Base-by-base conservation (phyloP, 2,888 invertebrate species). In the Eurois occulta region DNA sequence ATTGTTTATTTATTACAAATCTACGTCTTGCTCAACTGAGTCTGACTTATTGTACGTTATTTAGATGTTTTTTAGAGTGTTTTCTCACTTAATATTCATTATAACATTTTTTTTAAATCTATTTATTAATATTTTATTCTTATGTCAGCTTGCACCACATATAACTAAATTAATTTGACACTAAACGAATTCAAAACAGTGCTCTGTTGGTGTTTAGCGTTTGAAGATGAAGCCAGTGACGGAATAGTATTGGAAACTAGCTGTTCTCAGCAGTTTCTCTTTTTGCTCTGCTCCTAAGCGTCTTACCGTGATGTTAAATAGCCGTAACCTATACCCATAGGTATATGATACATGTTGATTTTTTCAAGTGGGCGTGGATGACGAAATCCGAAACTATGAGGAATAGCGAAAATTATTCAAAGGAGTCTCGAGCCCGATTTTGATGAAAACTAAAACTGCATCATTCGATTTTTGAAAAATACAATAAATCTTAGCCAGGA, bases 21-120 rank as follows among this genome's bases (percentile, higher is more conserved):
- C 24, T 66, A 78, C 74, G 80, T 86, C 81, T 86, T 84, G 87
- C 88, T 86, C 88, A 86, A 88, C 35, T 24, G 80, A 86, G 82
- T 77, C 72, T 68, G 77, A 88, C 78, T 78, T 77, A 74, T 66
- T 13, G 71, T 83, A 86, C 6, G 66, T 80, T 75, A 48, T 60
- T 79, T 76, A 77, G 72, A 86, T 75, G n/a, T 58, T 86, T 84
- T 79, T 84, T 75, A 46, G 41, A 65, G 58, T 73, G n/a, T 75
- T 69, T 69, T 55, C 38, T 76, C 66, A 24, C 32, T 69, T 21
- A 71, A 78, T 80, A 86, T 87, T 87, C 84, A 82, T 41, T 60
- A 24, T 28, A 70, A 70, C 58, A 73, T 66, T 67, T 81, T 82
- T 79, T 62, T 80, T 7, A 1, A 24, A 78, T 78, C 41, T 67